Evolutionary conservation across 2,888 invertebrate species (phyloP).

Genomic region (Pristionchus japonicus): DNA sequence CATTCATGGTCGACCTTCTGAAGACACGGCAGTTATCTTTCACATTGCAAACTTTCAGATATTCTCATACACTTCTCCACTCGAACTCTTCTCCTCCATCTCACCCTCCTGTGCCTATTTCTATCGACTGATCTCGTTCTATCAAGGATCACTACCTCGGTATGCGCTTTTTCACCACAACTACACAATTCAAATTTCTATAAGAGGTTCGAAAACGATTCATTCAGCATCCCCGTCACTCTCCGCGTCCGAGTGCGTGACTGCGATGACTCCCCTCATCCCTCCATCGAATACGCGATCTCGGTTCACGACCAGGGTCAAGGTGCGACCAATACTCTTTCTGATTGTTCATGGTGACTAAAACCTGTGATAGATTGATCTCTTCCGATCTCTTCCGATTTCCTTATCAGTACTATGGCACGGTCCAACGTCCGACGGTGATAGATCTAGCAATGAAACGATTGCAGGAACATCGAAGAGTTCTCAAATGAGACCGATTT

Average conservation of each 20-base stretch:
- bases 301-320: background rate
- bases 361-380: too few species aligned
- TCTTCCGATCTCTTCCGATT: too few species aligned
- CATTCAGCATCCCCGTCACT: background rate
- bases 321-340: background rate
- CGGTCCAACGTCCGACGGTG: too few species aligned
- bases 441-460: background rate
- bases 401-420: too few species aligned
- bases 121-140: background rate
- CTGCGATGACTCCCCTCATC: background rate
- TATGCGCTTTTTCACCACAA: too few species aligned
- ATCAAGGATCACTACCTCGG: background rate
- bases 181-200: too few species aligned
- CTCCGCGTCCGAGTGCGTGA: background rate
- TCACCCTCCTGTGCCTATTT: background rate
- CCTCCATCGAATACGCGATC: background rate
- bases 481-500: background rate
- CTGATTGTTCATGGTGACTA: too few species aligned
- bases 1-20: too few species aligned
- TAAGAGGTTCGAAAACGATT: too few species aligned
- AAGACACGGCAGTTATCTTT: too few species aligned
- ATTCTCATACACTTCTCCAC: background rate
- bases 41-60: background rate
- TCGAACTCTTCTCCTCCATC: background rate
- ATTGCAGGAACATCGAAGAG: background rate